Percentiles rank a stretch among this genome's conserved stretches.
Conservation (phyloP, 2,888 invertebrate species). For the Nomada goodeniana region DNA sequence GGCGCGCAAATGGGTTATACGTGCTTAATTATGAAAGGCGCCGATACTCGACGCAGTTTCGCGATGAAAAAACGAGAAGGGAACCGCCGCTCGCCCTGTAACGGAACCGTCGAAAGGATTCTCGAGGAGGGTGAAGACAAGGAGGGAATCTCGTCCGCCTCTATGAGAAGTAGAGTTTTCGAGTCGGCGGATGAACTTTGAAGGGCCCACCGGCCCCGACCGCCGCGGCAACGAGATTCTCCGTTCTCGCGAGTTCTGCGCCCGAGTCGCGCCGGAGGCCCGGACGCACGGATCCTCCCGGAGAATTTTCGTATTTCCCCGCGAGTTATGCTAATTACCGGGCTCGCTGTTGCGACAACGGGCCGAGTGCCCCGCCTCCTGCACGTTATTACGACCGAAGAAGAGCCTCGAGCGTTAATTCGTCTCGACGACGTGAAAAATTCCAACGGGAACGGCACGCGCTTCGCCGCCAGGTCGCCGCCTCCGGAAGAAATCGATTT, state of each 20-base stretch:
- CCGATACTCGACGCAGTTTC: constrained; percentile 40
- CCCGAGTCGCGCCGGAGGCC: constrained; percentile 44
- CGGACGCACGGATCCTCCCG: constrained; percentile 23
- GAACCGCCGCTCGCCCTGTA: constrained; percentile 7
- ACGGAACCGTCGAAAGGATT: constrained; percentile 48
- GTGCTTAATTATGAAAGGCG: constrained; percentile 56
- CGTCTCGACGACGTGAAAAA: constrained; percentile 35
- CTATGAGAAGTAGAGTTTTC: constrained; percentile 46
- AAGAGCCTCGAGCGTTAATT: constrained; percentile 60
- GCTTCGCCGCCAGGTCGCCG: constrained; percentile 21
- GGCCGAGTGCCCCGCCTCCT: constrained; percentile 52
- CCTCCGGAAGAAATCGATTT: constrained; percentile 67
- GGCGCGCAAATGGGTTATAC: constrained; percentile 33
- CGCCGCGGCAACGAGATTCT: constrained; percentile 40
- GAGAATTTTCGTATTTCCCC: constrained; percentile 60
- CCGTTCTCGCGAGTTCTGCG: constrained; percentile 43
- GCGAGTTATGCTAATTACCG: constrained; percentile 72
- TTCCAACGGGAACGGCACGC: constrained; percentile 7
- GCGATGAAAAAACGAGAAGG: constrained; percentile 23
- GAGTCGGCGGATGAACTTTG: constrained; percentile 62
- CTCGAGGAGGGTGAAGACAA: constrained; percentile 47
- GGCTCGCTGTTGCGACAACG: constrained; percentile 41
- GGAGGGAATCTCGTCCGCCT: constrained; percentile 49
- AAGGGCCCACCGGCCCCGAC: constrained; percentile 34
- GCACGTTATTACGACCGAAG: constrained; percentile 60